These are phyloP conservation scores for Phalloptychus januarius DNA, from an alignment of 2,797 vertebrate species.

Conservation along the genomic window DNA sequence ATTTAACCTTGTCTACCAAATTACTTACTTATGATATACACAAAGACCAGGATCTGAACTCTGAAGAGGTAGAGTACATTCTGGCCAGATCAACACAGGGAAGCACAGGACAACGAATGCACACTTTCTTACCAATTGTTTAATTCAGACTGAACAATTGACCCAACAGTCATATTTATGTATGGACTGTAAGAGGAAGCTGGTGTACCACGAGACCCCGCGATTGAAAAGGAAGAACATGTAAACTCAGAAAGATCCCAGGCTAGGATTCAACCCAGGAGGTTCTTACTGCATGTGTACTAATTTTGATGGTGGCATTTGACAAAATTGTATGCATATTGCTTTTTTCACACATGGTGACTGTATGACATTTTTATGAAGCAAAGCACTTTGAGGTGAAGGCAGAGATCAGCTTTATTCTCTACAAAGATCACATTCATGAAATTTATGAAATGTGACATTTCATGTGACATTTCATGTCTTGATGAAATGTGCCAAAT, in stretches of 20 bases:
- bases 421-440: too few relatives aligned
- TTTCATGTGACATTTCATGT: too few relatives aligned
- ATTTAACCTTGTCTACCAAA: background rate
- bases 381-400: too few relatives aligned
- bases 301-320: too few relatives aligned
- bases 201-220: background rate
- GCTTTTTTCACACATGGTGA: too few relatives aligned
- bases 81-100: background rate
- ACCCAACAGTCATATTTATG: background rate
- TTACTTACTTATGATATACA: background rate
- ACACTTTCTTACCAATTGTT: background rate
- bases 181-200: background rate
- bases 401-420: too few relatives aligned
- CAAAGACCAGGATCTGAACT: background rate
- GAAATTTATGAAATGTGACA: too few relatives aligned
- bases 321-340: too few relatives aligned
- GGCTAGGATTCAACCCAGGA: background rate
- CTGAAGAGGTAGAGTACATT: background rate
- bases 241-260: background rate
- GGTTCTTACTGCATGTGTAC: background rate
- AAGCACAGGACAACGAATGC: background rate
- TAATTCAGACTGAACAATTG: background rate
- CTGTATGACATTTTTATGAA: too few relatives aligned
- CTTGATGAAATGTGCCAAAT: too few relatives aligned
- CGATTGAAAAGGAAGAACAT: background rate